A percentile compares a stretch with the other conserved stretches of the same genome.
These are phyloP conservation scores for Epinephelus moara DNA, from an alignment of 2,113 vertebrate species.

Conservation along the genomic window DNA sequence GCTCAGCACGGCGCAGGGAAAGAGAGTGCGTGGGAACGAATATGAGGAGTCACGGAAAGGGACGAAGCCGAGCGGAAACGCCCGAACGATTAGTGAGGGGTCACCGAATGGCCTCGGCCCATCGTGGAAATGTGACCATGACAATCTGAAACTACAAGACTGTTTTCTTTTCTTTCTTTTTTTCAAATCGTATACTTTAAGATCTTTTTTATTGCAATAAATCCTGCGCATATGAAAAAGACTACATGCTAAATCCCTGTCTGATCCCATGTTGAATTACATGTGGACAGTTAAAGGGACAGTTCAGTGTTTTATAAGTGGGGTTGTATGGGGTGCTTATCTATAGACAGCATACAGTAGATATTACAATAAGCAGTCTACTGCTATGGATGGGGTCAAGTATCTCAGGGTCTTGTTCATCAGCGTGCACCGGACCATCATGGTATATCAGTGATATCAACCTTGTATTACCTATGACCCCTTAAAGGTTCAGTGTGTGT, in stretches of 20 bases:
- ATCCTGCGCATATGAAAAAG: not conserved
- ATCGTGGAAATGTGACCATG: conserved; percentile 30
- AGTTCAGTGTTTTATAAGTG: not conserved
- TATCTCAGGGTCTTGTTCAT: too few relatives aligned
- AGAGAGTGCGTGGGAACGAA: conserved; percentile 78
- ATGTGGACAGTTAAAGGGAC: not conserved
- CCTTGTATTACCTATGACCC: too few relatives aligned
- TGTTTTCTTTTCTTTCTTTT: not conserved
- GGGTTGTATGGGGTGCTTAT: too few relatives aligned
- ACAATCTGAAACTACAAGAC: not conserved
- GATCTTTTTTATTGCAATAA: not conserved
- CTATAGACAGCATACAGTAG: too few relatives aligned
- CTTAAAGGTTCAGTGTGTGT: too few relatives aligned
- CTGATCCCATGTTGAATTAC: conserved; percentile 1
- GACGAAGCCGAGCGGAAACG: conserved; percentile 73
- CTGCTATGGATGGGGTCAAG: too few relatives aligned
- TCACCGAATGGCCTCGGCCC: conserved; percentile 30
- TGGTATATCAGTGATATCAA: too few relatives aligned
- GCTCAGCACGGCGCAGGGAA: conserved; percentile 71
- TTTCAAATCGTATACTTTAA: not conserved
- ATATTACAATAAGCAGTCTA: too few relatives aligned
- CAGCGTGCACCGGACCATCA: too few relatives aligned
- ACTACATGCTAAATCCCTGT: not conserved
- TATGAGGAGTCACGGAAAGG: conserved; percentile 64
- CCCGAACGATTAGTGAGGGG: conserved; percentile 56